A percentile compares a stretch with the other conserved stretches of the same genome.
phyloP scores from a whole-genome alignment of 2,113 vertebrate genomes.

The Plectropomus leopardus region DNA sequence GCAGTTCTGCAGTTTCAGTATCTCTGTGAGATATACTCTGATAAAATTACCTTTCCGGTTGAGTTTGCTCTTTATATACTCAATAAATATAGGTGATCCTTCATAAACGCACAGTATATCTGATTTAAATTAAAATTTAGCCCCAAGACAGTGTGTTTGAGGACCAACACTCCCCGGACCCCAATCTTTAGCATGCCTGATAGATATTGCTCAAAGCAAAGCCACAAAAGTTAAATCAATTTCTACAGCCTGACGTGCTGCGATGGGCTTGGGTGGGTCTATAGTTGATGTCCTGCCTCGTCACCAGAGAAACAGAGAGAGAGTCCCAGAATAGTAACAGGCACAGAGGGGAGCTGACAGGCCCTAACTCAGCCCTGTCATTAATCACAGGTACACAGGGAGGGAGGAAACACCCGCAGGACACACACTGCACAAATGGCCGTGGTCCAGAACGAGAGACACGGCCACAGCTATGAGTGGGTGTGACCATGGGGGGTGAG shows the following conservation, averaged over 20 bases:
- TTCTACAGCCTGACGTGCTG: constrained; percentile 39
- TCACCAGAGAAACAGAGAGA: constrained; percentile 68
- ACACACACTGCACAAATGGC: constrained; percentile 70
- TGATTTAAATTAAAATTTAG: constrained; percentile 52
- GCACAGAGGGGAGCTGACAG: constrained; percentile 77
- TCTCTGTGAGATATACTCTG: constrained; percentile 22
- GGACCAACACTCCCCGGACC: constrained; percentile 36
- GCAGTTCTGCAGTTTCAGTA: constrained; percentile 35
- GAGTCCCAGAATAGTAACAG: constrained; percentile 80
- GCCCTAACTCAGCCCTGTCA: constrained; percentile 79
- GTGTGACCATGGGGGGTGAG: constrained; percentile 26
- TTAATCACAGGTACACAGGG: constrained; percentile 83
- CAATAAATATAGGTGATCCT: constrained; percentile 40
- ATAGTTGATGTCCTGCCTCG: constrained; percentile 74
- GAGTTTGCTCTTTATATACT: constrained; percentile 33
- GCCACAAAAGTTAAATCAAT: constrained; percentile 66
- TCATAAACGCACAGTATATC: constrained; percentile 12
- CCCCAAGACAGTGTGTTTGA: constrained; percentile 34
- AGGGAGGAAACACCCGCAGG: constrained; percentile 77
- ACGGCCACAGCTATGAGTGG: constrained; percentile 23
- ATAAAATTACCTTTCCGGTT: constrained; percentile 28
- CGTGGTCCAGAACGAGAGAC: constrained; percentile 46
- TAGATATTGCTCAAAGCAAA: constrained; percentile 53
- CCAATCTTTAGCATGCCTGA: constrained; percentile 16
- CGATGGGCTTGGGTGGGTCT: constrained; percentile 65